Conservation (phyloP, 2,797 vertebrate species). For the Thaleichthys pacificus region DNA sequence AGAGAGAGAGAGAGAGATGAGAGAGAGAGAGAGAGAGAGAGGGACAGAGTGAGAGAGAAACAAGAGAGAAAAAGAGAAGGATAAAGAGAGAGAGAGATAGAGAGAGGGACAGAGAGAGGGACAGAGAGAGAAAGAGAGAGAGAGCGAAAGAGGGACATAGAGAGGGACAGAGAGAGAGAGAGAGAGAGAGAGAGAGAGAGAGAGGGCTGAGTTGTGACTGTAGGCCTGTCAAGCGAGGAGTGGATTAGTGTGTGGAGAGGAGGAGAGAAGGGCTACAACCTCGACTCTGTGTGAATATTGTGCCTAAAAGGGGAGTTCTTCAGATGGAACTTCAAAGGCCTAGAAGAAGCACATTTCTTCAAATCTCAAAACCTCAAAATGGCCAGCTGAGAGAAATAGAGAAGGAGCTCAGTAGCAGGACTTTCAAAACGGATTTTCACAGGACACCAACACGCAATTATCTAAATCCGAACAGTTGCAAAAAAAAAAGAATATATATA, state of each 20-base stretch:
- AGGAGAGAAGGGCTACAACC: constrained; percentile 18
- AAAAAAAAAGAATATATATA: no score
- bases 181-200: no score
- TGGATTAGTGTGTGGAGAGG: constrained; percentile 37
- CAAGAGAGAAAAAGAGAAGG: no score
- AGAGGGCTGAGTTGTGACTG: neutral
- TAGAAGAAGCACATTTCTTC: no score
- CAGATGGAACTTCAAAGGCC: constrained; percentile 5
- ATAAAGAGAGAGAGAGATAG: no score
- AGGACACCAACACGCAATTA: no score
- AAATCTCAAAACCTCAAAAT: constrained; percentile 38
- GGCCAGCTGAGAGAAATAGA: constrained; percentile 30
- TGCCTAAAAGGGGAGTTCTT: constrained; percentile 57
- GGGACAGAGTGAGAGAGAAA: no score
- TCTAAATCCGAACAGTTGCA: neutral
- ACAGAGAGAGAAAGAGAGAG: constrained; percentile 24
- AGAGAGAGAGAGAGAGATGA: constrained; percentile 17
- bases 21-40: no score
- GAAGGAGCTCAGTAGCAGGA: constrained; percentile 32
- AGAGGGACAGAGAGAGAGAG: neutral
- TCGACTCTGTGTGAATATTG: constrained; percentile 60
- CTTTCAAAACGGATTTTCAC: no score
- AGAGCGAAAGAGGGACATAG: constrained; percentile 7
- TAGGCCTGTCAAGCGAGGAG: constrained; percentile 49
- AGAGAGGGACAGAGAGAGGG: no score